These are phyloP conservation scores for Goniozus legneri DNA, from an alignment of 1,140 invertebrate genomes.

Conservation along the genomic window DNA sequence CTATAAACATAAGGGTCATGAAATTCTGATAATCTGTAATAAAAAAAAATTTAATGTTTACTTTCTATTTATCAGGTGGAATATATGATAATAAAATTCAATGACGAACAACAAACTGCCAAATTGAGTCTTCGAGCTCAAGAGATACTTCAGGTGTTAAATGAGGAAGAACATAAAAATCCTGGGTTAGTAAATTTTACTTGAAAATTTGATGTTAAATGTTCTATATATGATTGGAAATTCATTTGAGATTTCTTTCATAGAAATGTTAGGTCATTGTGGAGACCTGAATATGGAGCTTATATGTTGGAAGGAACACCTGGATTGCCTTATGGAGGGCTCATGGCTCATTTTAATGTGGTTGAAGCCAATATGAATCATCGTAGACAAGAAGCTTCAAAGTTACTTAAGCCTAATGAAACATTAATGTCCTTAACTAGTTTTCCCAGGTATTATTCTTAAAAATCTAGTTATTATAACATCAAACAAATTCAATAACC, in stretches of 20 bases:
- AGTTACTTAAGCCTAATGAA: constrained; percentile 76
- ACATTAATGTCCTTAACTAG: constrained; percentile 84
- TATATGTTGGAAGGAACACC: constrained; percentile 99
- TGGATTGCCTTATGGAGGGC: constrained; percentile 89
- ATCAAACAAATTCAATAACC: constrained; percentile 6
- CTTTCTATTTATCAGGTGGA: constrained; percentile 64
- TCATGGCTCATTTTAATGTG: constrained; percentile 94
- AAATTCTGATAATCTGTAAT: no score
- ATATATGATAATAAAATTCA: constrained; percentile 95
- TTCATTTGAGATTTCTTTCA: not conserved
- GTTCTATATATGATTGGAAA: not conserved
- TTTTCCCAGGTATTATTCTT: constrained; percentile 76
- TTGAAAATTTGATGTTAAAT: not conserved
- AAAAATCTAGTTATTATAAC: not conserved
- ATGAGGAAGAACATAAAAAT: constrained; percentile 78
- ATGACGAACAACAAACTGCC: constrained; percentile 81
- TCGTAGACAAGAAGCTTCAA: constrained; percentile 80
- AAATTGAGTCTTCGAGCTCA: constrained; percentile 79
- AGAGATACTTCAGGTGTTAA: constrained; percentile 74
- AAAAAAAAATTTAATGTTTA: not conserved
- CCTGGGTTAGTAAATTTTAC: constrained; percentile 65
- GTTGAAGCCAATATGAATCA: constrained; percentile 97
- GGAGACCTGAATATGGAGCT: constrained; percentile 96
- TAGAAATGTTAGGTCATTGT: constrained; percentile 78
- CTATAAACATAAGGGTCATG: no score